phyloP scores from a whole-genome alignment of 2,113 vertebrate genomes.

The Noturus placidus region DNA sequence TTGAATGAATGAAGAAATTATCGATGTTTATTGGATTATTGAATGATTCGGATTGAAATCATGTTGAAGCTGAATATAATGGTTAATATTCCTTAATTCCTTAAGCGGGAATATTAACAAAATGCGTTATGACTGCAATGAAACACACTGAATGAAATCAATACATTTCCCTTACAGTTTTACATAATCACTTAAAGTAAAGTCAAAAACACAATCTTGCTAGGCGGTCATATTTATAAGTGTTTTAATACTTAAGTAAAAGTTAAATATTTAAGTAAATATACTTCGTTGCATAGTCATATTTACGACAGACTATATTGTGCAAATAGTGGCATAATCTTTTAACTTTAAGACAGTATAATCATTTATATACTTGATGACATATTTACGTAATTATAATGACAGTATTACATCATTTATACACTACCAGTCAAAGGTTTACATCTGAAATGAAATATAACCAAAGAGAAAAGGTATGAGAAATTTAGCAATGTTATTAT shows the following conservation, averaged over 20 bases:
- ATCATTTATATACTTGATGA: neutral
- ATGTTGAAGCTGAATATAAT: neutral
- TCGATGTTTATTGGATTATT: neutral
- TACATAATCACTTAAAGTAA: no score
- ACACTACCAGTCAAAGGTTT: neutral
- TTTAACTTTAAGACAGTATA: neutral
- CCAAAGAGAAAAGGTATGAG: neutral
- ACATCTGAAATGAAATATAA: neutral
- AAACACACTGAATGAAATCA: neutral
- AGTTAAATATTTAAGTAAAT: no score
- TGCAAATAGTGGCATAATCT: neutral
- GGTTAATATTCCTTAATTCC: neutral
- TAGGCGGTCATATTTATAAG: neutral
- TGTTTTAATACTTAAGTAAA: no score
- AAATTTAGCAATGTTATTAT: neutral
- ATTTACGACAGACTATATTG: neutral
- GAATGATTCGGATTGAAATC: neutral
- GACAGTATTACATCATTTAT: neutral
- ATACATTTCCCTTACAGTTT: neutral
- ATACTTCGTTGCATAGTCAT: neutral
- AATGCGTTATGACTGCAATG: neutral
- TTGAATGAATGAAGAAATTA: neutral
- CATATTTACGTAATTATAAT: no score
- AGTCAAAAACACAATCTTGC: neutral
- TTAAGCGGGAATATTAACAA: neutral